Percentiles rank a stretch among this genome's conserved stretches.
Conservation (phyloP, 2,888 invertebrate species). For the Seira sanloemensis region DNA sequence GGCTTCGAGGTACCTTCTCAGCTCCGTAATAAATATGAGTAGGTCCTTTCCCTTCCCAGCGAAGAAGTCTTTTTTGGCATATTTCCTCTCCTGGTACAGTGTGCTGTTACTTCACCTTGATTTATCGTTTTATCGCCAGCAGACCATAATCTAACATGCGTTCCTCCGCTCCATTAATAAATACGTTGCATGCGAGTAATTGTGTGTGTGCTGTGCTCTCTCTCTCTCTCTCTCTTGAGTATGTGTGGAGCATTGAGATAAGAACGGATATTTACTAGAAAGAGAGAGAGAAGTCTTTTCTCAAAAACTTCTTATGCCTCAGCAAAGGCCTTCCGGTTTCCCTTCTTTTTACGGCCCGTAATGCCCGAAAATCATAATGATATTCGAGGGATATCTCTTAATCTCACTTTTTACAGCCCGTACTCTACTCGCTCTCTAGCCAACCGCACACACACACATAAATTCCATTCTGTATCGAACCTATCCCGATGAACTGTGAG, state of each 20-base stretch:
- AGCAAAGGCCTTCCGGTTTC: not conserved
- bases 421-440: no score
- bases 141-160: conserved; percentile 3
- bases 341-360: not conserved
- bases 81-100: conserved; percentile 7
- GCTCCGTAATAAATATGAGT: not conserved
- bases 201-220: not conserved
- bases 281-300: not conserved
- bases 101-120: conserved; percentile 36
- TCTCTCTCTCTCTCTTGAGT: not conserved
- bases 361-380: conserved; percentile 44
- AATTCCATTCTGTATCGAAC: not conserved
- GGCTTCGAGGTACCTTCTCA: no score
- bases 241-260: conserved; percentile 17
- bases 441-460: not conserved
- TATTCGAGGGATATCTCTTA: conserved; percentile 50
- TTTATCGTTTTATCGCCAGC: conserved; percentile 54
- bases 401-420: conserved; percentile 35
- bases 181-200: conserved; percentile 46
- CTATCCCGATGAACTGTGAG: not conserved
- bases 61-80: not conserved
- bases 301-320: not conserved
- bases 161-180: conserved; percentile 33
- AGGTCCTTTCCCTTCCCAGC: not conserved
- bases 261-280: conserved; percentile 28